These are phyloP conservation scores for Yponomeuta sedellus DNA, from an alignment of 2,888 invertebrate species.

Conservation along the genomic window DNA sequence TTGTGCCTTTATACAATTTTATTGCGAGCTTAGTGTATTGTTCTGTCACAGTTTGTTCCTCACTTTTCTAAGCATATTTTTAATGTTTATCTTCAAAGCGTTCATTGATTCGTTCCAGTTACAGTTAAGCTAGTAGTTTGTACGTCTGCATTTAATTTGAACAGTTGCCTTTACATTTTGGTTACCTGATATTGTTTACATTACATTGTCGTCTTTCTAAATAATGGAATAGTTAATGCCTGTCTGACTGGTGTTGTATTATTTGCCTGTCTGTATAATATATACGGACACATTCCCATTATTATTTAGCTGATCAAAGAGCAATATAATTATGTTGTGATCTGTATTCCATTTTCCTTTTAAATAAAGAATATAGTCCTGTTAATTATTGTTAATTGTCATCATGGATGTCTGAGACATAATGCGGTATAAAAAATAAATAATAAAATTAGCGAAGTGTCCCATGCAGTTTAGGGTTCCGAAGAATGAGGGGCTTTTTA, in stretches of 20 bases:
- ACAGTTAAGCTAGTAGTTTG: not conserved
- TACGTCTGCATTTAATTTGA: conserved; percentile 8
- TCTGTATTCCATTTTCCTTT: not conserved
- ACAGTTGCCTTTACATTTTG: conserved; percentile 2
- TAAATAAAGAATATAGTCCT: not conserved
- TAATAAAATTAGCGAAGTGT: too few species aligned
- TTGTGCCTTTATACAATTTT: not conserved
- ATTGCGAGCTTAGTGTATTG: not conserved
- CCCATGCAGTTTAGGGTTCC: too few species aligned
- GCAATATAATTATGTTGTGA: not conserved
- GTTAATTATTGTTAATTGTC: not conserved
- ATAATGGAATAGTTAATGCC: conserved; percentile 8
- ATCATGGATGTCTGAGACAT: not conserved
- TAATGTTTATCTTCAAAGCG: not conserved
- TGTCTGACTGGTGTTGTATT: conserved; percentile 9
- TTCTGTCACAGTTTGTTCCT: not conserved
- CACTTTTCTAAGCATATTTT: not conserved
- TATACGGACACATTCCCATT: conserved; percentile 20
- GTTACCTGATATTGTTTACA: conserved; percentile 10
- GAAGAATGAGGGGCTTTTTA: too few species aligned
- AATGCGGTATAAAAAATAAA: not conserved
- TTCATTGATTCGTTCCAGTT: conserved; percentile 1
- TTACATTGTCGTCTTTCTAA: conserved; percentile 12
- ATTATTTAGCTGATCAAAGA: conserved; percentile 16
- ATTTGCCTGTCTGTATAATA: not conserved